Percentiles rank a stretch among this genome's conserved stretches.
Conservation (phyloP, 2,113 vertebrate genomes). For the Ahaetulla prasina region DNA sequence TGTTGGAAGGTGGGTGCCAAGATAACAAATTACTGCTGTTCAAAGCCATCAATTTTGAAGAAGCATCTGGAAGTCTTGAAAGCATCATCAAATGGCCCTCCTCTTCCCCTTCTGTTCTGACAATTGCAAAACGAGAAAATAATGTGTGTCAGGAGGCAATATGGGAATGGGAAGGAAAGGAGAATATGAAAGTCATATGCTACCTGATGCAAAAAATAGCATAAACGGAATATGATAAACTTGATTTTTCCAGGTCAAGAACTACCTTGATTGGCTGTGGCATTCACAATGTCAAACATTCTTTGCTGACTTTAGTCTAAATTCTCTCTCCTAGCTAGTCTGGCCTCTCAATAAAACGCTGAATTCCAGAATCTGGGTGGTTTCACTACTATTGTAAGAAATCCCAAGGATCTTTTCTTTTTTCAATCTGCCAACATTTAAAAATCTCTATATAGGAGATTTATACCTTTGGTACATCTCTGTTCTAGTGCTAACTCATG, state of each 20-base stretch:
- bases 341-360: background rate
- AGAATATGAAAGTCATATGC: background rate
- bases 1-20: conserved; percentile 38
- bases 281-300: background rate
- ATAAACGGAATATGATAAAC: conserved; percentile 7
- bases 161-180: conserved; percentile 1
- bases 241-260: background rate
- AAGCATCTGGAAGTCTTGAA: conserved; percentile 66
- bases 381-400: background rate
- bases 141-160: background rate
- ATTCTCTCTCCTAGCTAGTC: background rate
- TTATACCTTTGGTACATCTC: background rate
- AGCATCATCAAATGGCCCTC: conserved; percentile 54
- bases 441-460: background rate
- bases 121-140: conserved; percentile 51
- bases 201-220: conserved; percentile 17
- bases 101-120: conserved; percentile 33
- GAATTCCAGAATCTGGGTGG: background rate
- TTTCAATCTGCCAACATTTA: background rate
- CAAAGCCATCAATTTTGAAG: conserved; percentile 64
- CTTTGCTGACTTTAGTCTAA: background rate
- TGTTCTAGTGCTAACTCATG: background rate
- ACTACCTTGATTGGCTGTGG: background rate
- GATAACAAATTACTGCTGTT: conserved; percentile 63
- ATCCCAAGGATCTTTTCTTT: background rate